Percentiles rank a stretch among this genome's conserved stretches.
Conservation (phyloP, 2,113 vertebrate species). For the Caloenas nicobarica region DNA sequence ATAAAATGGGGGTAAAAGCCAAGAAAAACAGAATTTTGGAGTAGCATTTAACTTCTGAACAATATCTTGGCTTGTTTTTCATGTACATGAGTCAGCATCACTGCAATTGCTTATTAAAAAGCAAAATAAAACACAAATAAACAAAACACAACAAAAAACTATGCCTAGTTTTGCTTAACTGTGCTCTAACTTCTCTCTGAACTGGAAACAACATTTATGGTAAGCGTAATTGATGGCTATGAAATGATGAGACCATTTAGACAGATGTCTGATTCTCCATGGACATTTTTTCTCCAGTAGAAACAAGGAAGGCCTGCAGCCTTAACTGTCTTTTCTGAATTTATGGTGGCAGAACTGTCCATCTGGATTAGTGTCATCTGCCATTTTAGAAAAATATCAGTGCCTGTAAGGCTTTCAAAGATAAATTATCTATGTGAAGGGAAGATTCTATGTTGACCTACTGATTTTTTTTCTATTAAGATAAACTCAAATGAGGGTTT, state of each 20-base stretch:
- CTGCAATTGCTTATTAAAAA: not conserved
- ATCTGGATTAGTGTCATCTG: slow-evolving; percentile 41
- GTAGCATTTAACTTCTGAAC: not conserved
- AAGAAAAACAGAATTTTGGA: not conserved
- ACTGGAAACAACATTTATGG: not conserved
- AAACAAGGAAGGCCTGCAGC: slow-evolving; percentile 31
- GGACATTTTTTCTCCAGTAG: slow-evolving; percentile 17
- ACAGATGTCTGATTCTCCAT: slow-evolving; percentile 29
- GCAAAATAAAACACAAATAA: not conserved
- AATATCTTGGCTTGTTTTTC: not conserved
- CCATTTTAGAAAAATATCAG: slow-evolving; percentile 1
- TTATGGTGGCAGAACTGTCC: slow-evolving; percentile 50
- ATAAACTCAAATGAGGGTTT: not conserved
- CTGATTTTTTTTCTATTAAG: not conserved
- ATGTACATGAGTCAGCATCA: not conserved
- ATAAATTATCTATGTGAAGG: slow-evolving; percentile 34
- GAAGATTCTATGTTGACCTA: not conserved
- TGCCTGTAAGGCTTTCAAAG: slow-evolving; percentile 8
- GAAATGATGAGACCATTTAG: slow-evolving; percentile 15
- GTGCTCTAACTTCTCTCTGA: not conserved
- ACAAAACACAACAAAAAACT: not conserved
- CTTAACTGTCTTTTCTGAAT: slow-evolving; percentile 26
- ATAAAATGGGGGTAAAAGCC: not conserved
- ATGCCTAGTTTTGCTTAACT: not conserved
- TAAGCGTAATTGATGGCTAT: not conserved